Conservation (phyloP, 1,140 invertebrate species). For the Lerema accius region DNA sequence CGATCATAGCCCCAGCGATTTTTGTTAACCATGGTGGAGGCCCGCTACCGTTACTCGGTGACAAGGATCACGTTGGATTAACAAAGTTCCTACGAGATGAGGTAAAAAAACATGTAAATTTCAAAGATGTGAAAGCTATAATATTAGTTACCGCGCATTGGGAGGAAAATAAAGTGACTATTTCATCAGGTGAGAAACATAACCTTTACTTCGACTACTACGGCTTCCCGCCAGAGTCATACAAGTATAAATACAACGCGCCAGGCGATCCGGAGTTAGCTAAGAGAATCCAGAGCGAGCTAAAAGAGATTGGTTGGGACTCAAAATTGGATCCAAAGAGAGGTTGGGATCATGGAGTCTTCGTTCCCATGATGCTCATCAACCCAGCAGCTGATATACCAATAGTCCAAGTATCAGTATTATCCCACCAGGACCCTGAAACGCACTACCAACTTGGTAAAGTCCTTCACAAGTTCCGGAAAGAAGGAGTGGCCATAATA, state of each 20-base stretch:
- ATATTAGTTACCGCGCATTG: slow-evolving; percentile 75
- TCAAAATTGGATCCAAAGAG: slow-evolving; percentile 65
- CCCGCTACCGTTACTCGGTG: slow-evolving; percentile 67
- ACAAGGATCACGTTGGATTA: slow-evolving; percentile 63
- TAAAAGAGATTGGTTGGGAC: slow-evolving; percentile 60
- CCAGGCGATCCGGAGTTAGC: slow-evolving; percentile 68
- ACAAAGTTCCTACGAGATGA: slow-evolving; percentile 66
- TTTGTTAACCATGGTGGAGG: slow-evolving; percentile 78
- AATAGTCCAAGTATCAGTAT: slow-evolving; percentile 69
- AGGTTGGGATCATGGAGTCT: slow-evolving; percentile 78
- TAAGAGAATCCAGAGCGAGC: slow-evolving; percentile 51
- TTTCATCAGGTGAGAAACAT: slow-evolving; percentile 70
- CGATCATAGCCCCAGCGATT: slow-evolving; percentile 63
- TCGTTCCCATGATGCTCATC: slow-evolving; percentile 76
- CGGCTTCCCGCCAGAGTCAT: slow-evolving; percentile 72
- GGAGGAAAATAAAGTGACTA: slow-evolving; percentile 65
- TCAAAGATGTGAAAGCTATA: slow-evolving; percentile 68
- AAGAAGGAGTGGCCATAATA: slow-evolving; percentile 70
- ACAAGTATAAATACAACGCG: slow-evolving; percentile 69
- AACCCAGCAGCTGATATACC: slow-evolving; percentile 70
- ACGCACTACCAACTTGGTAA: slow-evolving; percentile 69
- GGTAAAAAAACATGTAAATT: slow-evolving; percentile 64
- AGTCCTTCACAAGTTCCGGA: slow-evolving; percentile 61
- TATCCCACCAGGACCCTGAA: slow-evolving; percentile 63
- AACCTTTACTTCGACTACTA: slow-evolving; percentile 75